Base-by-base conservation (phyloP, 2,888 invertebrate species). In the Pediacus dermestoides region DNA sequence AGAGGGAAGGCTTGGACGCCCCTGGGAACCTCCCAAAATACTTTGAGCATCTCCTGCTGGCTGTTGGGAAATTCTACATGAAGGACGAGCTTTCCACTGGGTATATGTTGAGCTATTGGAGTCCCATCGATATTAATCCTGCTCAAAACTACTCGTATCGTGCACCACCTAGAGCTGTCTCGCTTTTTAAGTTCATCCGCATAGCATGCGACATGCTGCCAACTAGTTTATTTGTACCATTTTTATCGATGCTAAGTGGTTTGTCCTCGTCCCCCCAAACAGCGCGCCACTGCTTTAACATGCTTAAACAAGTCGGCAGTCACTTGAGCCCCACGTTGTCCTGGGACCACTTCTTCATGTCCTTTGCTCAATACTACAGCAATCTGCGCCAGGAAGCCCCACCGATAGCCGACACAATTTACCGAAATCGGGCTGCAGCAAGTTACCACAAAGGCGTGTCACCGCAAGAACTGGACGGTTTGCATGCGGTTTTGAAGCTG, bases 141-240 rank as follows among this genome's bases (percentile, higher is more conserved):
- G 71, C 58, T 52, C 70, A 62, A 61, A 68, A 47, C 27, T 67
- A 50, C 47, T 71, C 55, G 1, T 61, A 63, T 30, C 57, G 69
- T 21, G 60, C 75, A 9, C 74, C 75, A 3, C 78, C 82, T 0
- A 76, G 85, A 36, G 80, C 88, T 35, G 85, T 88, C 3, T 82
- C 87, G 0, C 71, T 96, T 22, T 89, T 86, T 71, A 95, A 94
- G 73, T 94, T 96, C 70, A 83, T 95, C 18, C 80, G 90, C 0
- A 74, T 88, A 46, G 87, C 92, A 26, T 91, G 93, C 28, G 91
- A 91, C 68, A 76, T 88, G 61, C 73, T 93, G 44, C 87, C 89
- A 4, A 80, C 88, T 3, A 81, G 86, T 11, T 71, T 95, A 34
- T 88, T 92, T 66, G 85, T 88, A 2, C 85, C 88, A 0, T 94